Conservation (phyloP, 2,113 vertebrate species). For the Nothocercus julius region DNA sequence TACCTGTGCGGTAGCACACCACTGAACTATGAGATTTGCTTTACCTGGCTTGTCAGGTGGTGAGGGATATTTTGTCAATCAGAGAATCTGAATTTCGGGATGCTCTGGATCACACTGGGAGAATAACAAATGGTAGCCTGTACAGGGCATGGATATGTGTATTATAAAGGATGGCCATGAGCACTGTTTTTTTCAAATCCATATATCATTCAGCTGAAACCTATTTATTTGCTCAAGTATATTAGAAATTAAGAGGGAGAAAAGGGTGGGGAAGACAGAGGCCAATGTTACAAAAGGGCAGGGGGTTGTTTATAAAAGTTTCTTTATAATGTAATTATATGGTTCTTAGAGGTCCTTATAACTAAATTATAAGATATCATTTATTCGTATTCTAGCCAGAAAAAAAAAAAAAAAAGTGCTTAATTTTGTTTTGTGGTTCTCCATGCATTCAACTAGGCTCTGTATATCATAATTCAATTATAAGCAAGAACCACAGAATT, state of each 20-base stretch:
- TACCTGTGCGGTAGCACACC: fast-evolving
- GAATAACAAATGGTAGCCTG: not conserved
- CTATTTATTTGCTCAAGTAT: not conserved
- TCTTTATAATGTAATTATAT: not conserved
- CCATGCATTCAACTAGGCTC: not conserved
- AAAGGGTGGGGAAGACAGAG: not conserved
- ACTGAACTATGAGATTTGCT: not conserved
- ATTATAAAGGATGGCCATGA: not conserved
- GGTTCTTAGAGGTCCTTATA: not conserved
- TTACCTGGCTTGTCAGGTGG: not conserved
- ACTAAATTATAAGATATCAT: not conserved
- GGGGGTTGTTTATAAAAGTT: not conserved
- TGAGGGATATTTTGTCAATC: not conserved
- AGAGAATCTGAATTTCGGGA: not conserved
- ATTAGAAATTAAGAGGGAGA: not conserved
- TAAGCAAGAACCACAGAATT: conserved; percentile 20
- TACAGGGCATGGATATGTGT: not conserved
- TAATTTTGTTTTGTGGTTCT: not conserved
- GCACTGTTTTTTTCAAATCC: not conserved
- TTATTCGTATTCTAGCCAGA: not conserved
- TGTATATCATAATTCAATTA: not conserved
- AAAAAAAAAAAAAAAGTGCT: not conserved
- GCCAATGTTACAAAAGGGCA: not conserved
- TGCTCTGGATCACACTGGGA: not conserved
- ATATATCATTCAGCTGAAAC: not conserved